Conservation (phyloP, 2,888 invertebrate species). For the Polydrusus pterygomalis region DNA sequence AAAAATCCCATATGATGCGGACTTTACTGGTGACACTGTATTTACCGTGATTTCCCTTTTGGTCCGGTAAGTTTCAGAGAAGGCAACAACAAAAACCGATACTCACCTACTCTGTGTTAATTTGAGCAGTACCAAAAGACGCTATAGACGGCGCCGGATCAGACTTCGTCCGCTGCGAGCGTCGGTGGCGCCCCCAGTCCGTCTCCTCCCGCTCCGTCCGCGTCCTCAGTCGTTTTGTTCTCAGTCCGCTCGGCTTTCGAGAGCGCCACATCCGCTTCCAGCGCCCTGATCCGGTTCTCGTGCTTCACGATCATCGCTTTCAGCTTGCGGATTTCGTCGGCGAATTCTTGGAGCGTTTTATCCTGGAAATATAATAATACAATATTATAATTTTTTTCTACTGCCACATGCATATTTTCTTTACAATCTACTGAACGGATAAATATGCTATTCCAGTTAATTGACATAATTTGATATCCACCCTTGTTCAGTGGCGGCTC, state of each 20-base stretch:
- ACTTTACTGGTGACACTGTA: too few relatives aligned
- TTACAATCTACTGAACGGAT: too few relatives aligned
- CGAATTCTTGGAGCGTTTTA: constrained; percentile 87
- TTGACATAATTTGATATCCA: too few relatives aligned
- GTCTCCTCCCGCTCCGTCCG: constrained; percentile 70
- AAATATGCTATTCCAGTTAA: too few relatives aligned
- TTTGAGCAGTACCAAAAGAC: constrained; percentile 44
- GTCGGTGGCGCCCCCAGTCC: constrained; percentile 68
- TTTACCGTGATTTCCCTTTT: too few relatives aligned
- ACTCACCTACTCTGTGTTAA: constrained; percentile 38
- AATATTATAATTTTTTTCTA: too few relatives aligned
- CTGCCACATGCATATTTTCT: too few relatives aligned
- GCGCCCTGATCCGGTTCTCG: constrained; percentile 88
- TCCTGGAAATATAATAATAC: constrained; percentile 71
- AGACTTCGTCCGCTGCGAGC: constrained; percentile 79
- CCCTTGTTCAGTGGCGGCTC: too few relatives aligned
- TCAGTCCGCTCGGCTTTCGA: constrained; percentile 61
- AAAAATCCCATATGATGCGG: too few relatives aligned
- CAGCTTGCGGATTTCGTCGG: constrained; percentile 92
- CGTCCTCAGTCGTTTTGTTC: constrained; percentile 62
- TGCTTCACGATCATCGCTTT: constrained; percentile 97
- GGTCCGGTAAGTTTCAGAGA: too few relatives aligned
- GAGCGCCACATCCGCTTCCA: constrained; percentile 79
- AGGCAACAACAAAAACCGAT: too few relatives aligned
- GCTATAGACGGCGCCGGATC: constrained; percentile 51